These are phyloP conservation scores for Deilephila elpenor DNA, from an alignment of 2,888 invertebrate species.

Conservation along the genomic window DNA sequence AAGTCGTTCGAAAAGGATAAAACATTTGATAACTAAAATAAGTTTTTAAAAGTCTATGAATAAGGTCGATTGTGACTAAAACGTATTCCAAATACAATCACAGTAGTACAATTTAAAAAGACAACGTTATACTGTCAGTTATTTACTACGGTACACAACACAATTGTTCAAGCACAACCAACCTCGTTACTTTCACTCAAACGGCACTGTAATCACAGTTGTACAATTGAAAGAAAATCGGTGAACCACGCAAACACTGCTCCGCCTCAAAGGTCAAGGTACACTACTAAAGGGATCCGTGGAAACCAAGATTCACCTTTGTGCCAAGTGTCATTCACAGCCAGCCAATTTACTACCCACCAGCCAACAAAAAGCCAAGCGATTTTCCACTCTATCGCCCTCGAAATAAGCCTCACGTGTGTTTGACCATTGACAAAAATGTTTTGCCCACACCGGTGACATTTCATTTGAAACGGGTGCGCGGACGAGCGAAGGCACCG, in stretches of 20 bases:
- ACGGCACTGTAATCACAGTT: neutral
- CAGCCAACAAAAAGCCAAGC: neutral
- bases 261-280: constrained; percentile 40
- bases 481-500: neutral
- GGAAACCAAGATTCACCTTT: constrained; percentile 44
- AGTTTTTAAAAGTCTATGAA: too few relatives aligned
- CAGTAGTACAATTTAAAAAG: too few relatives aligned
- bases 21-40: too few relatives aligned
- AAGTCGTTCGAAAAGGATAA: too few relatives aligned
- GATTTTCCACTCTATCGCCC: constrained; percentile 7
- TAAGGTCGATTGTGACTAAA: too few relatives aligned
- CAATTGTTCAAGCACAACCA: neutral
- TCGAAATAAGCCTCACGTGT: neutral
- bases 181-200: neutral
- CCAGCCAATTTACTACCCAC: neutral
- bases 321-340: constrained; percentile 43
- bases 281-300: constrained; percentile 45
- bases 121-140: too few relatives aligned
- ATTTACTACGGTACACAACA: too few relatives aligned
- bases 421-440: neutral
- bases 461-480: constrained; percentile 33
- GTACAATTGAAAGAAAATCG: constrained; percentile 16
- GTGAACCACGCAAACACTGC: constrained; percentile 13
- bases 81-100: too few relatives aligned
- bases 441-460: constrained; percentile 35